Evolutionary conservation across 2,113 vertebrate species (phyloP), one percentile per base, ranked within the genome.

Genomic region (Spea bombifrons): DNA sequence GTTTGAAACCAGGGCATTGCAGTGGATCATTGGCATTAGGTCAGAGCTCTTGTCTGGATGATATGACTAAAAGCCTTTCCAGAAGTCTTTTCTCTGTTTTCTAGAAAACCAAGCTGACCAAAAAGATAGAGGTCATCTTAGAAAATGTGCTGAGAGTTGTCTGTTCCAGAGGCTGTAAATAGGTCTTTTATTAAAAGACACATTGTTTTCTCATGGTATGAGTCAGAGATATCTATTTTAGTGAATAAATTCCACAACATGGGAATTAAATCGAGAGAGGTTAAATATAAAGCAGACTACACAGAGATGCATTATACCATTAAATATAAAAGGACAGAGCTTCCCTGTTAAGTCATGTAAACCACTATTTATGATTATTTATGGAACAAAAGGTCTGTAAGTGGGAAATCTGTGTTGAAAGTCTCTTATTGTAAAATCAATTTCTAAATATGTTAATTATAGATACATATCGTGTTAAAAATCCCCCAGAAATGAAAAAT

Each of bases 301-400:
- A 75, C 75, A 69, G 15, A 15, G 57, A 45, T 55, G 48, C 50
- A 69, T 76, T 76, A 68, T 68, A 45, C 10, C 16, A 48, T 59
- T 59, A 76, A 76, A 61, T 12, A 76, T 44, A 68, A 61, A 68
- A 69, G 44, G 55, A 76, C 52, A 68, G 8, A 59, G 16, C 65
- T 66, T 61, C 52, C 49, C 66, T 69, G 66, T 59, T 48, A 50
- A 59, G 44, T 69, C 67, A 57, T 52, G 50, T 57, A 69, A 75
- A 67, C 74, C 50, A 47, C 75, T 69, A 69, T 76, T 76, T 59
- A 15, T 76, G 66, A 68, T 61, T 47, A 69, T 57, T 65, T 59
- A 57, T 76, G 57, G 66, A 69, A 69, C 75, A 76, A 76, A 68
- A 44, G 65, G 52, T 50, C 50, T 55, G 67, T 76, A 76, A 68